Conservation (phyloP, 2,797 vertebrate species). For the Tragelaphus oryx region DNA sequence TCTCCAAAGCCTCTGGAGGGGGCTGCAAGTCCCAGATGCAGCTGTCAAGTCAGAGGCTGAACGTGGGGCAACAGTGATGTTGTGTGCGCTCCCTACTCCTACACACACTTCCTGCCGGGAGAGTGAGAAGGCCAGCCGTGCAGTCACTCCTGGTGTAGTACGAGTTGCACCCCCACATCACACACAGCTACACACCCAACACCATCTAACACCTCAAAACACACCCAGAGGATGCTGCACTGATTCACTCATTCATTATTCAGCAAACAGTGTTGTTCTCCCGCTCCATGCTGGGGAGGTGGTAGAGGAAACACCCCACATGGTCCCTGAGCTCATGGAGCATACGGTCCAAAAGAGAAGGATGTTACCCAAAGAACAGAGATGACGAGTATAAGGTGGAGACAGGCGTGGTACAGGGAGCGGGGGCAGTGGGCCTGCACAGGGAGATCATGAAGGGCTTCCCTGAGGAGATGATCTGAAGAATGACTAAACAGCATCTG, state of each 20-base stretch:
- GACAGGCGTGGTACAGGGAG: not conserved
- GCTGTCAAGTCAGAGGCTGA: not conserved
- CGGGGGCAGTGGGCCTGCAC: not conserved
- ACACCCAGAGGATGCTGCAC: too few relatives aligned
- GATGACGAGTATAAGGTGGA: not conserved
- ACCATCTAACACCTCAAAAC: not conserved
- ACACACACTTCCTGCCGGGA: not conserved
- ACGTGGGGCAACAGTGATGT: not conserved
- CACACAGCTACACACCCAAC: not conserved
- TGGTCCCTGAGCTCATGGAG: not conserved
- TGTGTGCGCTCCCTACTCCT: not conserved
- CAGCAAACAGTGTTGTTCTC: not conserved
- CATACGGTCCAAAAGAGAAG: not conserved
- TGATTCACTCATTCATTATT: not conserved
- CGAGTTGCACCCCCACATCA: accelerated
- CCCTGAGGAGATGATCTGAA: not conserved
- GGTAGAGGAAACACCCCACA: not conserved
- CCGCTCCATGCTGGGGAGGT: not conserved
- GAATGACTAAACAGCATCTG: not conserved
- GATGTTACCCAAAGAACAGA: not conserved
- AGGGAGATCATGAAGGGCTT: not conserved
- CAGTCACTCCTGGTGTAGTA: not conserved
- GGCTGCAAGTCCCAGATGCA: not conserved
- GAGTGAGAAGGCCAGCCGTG: not conserved
- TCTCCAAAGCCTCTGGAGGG: not conserved